Evolutionary conservation across 2,797 vertebrate genomes (phyloP).

Genomic region (Trematomus bernacchii): DNA sequence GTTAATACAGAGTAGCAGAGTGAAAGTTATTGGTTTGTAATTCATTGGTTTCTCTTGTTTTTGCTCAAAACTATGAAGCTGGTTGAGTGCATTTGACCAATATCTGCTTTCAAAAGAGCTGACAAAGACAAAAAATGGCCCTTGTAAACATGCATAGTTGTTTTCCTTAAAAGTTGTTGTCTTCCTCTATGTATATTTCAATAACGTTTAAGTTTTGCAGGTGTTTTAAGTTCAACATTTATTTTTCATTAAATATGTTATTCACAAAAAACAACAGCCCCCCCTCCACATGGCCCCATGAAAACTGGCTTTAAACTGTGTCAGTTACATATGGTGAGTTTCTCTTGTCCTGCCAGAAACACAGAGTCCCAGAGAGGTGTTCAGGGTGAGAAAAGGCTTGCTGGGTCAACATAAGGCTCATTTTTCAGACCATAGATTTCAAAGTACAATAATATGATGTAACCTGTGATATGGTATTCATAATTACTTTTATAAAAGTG

Average conservation of each 20-base stretch:
- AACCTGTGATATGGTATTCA: neutral
- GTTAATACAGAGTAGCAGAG: neutral
- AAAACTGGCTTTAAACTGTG: conserved; percentile 18
- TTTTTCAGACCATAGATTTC: neutral
- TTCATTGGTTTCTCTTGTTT: neutral
- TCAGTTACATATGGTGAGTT: conserved; percentile 37
- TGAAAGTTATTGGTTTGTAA: neutral
- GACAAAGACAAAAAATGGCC: neutral
- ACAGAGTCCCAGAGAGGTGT: conserved; percentile 14
- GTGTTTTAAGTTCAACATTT: neutral
- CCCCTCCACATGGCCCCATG: neutral
- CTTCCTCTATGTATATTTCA: neutral
- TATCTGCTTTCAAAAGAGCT: neutral
- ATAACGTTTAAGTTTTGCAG: neutral
- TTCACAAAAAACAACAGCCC: neutral
- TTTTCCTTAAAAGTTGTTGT: neutral
- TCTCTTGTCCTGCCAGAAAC: conserved; percentile 28
- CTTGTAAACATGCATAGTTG: neutral
- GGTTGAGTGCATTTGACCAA: neutral
- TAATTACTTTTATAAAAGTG: neutral
- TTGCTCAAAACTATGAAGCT: neutral
- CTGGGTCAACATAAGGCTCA: neutral
- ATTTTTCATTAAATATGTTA: neutral
- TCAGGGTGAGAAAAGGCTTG: conserved; percentile 12
- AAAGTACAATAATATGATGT: neutral